Base-by-base conservation (phyloP, 2,888 invertebrate species). In the Aquatica leii region DNA sequence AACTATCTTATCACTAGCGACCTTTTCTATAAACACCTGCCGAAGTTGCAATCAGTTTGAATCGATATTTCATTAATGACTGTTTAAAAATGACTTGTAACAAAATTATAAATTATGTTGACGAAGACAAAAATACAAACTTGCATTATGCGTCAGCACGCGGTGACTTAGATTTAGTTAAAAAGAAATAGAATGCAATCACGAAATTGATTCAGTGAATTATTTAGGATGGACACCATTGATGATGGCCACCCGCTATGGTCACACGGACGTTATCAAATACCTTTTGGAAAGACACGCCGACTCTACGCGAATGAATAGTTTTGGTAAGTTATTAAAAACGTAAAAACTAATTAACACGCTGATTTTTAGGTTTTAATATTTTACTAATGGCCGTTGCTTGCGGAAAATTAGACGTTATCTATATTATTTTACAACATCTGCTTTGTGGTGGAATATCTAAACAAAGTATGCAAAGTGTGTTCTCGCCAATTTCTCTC, bases 161-260 rank as follows among this genome's bases (percentile, higher is more conserved):
- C 20, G 78, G 77, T 2, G 66, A 74, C 15, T 21, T 69, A 2
- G 72, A 74, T 4, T 67, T 68, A 12, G 67, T 79, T 3, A 37
- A 51, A 56, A 69, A 31, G 64, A 73, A 48, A 40, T 76, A 8
- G 64, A 70, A 15, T 55, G 68, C 12, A 70, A 66, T 48, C 54
- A 62, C 17, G 74, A 74, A 61, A 59, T 79, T 31, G 80, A 81
- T 65, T 68, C 74, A 1, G 74, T 73, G 58, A 81, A 81, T 68
- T 78, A 74, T 58, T 62, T 80, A 49, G 80, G 80, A 46, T 81
- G 81, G 81, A 81, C 81, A 2, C 80, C 81, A 4, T 69, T 81
- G 58, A 80, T 81, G 80, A 80, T 81, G 78, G 80, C 81, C 3
- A 75, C 78, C 6, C 68, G 77, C 54, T 76, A 78, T 53, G 78